Conservation (phyloP, 1,140 invertebrate genomes). For the Telenomus remus region DNA sequence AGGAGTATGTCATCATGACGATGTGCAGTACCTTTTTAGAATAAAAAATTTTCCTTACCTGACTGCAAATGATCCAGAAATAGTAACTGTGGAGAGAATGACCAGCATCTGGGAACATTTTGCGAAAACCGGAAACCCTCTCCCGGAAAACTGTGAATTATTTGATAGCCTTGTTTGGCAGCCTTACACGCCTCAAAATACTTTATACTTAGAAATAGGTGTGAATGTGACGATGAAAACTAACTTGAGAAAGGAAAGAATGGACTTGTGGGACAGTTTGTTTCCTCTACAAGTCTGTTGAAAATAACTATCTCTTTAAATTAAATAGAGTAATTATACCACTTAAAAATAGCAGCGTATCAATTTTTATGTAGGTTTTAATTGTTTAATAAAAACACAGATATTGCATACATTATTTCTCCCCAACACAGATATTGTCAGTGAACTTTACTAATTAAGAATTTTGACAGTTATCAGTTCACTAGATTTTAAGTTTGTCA, state of each 20-base stretch:
- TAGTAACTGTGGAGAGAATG: constrained; percentile 55
- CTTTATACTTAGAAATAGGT: constrained; percentile 77
- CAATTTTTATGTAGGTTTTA: too few species aligned
- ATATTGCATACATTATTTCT: too few species aligned
- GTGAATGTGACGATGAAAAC: constrained; percentile 70
- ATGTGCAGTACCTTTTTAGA: constrained; percentile 78
- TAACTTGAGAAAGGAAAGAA: constrained; percentile 75
- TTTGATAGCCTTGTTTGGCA: constrained; percentile 75
- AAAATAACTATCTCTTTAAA: neutral
- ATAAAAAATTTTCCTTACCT: constrained; percentile 67
- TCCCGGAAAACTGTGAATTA: constrained; percentile 47
- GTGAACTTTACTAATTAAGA: too few species aligned
- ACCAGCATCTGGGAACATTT: constrained; percentile 66
- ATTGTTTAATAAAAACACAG: too few species aligned
- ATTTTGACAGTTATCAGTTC: too few species aligned
- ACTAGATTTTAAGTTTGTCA: too few species aligned
- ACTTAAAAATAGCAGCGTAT: too few species aligned
- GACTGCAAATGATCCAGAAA: constrained; percentile 61
- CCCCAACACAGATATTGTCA: too few species aligned
- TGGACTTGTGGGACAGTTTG: constrained; percentile 76
- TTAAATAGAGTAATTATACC: too few species aligned
- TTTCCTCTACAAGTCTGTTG: constrained; percentile 69
- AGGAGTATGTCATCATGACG: constrained; percentile 80
- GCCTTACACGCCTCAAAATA: constrained; percentile 70
- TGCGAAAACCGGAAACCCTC: constrained; percentile 65